Evolutionary conservation across 2,797 vertebrate species (phyloP).

Genomic region (Lindbergichthys nudifrons): DNA sequence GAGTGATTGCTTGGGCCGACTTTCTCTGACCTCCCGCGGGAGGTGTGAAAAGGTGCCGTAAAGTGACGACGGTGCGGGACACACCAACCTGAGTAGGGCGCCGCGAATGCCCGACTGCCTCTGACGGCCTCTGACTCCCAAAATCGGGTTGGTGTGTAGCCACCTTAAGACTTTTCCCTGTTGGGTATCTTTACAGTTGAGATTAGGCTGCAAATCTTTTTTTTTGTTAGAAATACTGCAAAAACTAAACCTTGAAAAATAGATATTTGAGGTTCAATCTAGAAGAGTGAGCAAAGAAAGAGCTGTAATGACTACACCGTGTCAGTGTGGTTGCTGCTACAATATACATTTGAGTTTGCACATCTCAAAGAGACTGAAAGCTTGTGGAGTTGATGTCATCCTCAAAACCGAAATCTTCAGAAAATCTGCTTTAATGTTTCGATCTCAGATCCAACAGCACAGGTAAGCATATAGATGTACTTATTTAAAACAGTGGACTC

Average conservation of each 20-base stretch:
- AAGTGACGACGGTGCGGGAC: too few species aligned
- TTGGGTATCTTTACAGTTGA: background rate
- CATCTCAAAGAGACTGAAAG: slow-evolving; percentile 27
- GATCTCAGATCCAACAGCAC: slow-evolving; percentile 28
- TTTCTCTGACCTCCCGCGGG: too few species aligned
- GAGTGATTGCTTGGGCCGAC: too few species aligned
- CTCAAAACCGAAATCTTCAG: slow-evolving; percentile 30
- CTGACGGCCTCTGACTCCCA: too few species aligned
- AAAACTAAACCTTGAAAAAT: slow-evolving; percentile 1
- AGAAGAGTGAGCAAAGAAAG: background rate
- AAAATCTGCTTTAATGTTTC: slow-evolving; percentile 50
- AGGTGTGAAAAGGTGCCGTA: too few species aligned
- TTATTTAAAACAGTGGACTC: slow-evolving; percentile 33
- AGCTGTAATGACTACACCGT: slow-evolving; percentile 6
- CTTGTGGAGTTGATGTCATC: slow-evolving; percentile 32
- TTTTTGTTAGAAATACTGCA: background rate
- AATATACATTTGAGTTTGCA: slow-evolving; percentile 20
- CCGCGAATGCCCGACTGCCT: too few species aligned
- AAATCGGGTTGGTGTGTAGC: too few species aligned
- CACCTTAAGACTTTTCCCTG: slow-evolving; percentile 2
- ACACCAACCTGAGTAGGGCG: too few species aligned
- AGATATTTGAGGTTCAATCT: background rate
- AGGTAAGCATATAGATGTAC: slow-evolving; percentile 36
- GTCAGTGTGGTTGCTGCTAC: slow-evolving; percentile 10
- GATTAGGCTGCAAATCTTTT: background rate